phyloP scores from a whole-genome alignment of 1,140 invertebrate species.

The Sarcophaga peregrina region DNA sequence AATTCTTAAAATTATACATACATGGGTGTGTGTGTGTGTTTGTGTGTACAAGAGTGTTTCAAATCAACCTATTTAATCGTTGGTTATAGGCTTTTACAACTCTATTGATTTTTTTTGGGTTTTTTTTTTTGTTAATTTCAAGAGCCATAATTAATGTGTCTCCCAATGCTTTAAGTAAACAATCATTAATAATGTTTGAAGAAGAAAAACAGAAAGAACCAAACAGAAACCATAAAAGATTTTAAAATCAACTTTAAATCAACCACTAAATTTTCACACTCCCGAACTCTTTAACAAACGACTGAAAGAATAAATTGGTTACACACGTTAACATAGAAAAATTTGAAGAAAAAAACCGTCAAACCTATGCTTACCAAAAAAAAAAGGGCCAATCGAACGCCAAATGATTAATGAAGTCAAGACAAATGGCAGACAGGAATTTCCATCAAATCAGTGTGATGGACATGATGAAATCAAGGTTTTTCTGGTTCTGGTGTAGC shows the following conservation, averaged over 20 bases:
- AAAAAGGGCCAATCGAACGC: not conserved
- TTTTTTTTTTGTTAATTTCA: too few relatives aligned
- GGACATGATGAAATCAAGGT: slow-evolving; percentile 12
- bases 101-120: too few relatives aligned
- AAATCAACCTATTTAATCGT: too few relatives aligned
- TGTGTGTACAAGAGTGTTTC: too few relatives aligned
- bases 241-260: slow-evolving; percentile 2
- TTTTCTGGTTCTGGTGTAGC: not conserved
- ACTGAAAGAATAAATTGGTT: not conserved
- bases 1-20: too few relatives aligned
- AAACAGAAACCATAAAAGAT: not conserved
- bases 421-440: slow-evolving; percentile 20
- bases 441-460: slow-evolving; percentile 10
- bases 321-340: not conserved
- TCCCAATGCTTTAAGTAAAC: not conserved
- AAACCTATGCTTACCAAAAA: too few relatives aligned
- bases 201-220: too few relatives aligned
- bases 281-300: not conserved
- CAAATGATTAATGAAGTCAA: slow-evolving; percentile 36
- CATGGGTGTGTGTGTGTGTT: too few relatives aligned
- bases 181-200: not conserved
- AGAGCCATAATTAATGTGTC: not conserved
- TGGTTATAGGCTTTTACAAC: too few relatives aligned
- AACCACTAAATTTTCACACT: slow-evolving; percentile 22
- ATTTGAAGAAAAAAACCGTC: too few relatives aligned